phyloP scores from a whole-genome alignment of 2,888 invertebrate species.

The Halictus ligatus region DNA sequence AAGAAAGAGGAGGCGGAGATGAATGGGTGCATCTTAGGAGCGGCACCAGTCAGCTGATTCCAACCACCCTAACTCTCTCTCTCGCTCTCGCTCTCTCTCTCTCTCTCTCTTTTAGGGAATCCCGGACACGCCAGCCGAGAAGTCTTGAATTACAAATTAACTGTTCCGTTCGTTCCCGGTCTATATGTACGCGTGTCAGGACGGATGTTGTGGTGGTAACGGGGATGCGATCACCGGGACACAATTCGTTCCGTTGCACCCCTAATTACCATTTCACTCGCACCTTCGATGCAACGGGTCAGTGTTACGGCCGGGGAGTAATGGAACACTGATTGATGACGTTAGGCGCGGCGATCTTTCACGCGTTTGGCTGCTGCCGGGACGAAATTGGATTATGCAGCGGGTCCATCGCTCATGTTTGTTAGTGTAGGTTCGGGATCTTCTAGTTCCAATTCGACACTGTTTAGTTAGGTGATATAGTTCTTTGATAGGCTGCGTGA shows the following conservation, averaged over 20 bases:
- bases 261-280: constrained; percentile 9
- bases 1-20: constrained; percentile 68
- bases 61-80: constrained; percentile 27
- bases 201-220: neutral
- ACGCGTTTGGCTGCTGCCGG: neutral
- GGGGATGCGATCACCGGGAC: neutral
- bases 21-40: constrained; percentile 77
- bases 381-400: neutral
- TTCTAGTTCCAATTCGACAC: neutral
- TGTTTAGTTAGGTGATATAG: neutral
- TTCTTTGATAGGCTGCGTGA: neutral
- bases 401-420: neutral
- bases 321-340: neutral
- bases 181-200: constrained; percentile 3
- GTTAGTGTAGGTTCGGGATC: neutral
- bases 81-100: neutral
- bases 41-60: constrained; percentile 71
- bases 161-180: constrained; percentile 6
- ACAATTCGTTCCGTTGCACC: neutral
- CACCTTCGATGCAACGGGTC: neutral
- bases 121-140: constrained; percentile 32
- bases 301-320: neutral
- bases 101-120: constrained; percentile 49
- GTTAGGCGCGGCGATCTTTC: neutral
- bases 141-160: constrained; percentile 75